Base-by-base conservation (phyloP, 2,888 invertebrate genomes). In the Ennomos erosarius region DNA sequence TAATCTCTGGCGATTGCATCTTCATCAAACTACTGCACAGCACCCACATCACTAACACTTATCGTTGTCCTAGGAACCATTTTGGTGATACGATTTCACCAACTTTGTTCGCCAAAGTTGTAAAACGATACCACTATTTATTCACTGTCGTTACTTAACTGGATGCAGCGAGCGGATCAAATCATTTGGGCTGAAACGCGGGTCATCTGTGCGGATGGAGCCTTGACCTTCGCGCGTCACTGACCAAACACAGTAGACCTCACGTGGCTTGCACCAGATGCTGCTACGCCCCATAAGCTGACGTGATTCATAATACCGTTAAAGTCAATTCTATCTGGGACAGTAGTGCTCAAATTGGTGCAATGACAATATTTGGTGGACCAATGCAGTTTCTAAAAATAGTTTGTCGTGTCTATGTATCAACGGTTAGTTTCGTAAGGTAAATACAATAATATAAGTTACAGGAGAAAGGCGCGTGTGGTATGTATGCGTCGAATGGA, bases 151-250 rank as follows among this genome's bases (percentile, higher is more conserved):
- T 38, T 55, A 68, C 55, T 67, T 65, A 71, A 76, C 72, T 74
- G 69, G 69, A 70, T 66, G 62, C 65, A 66, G 64, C 55, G 65
- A 70, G 56, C 60, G 55, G 62, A 51, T 56, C 37, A 46, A 64
- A 63, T 51, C 64, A 68, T 68, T 77, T 71, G 59, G 62, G 39
- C 49, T 53, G 56, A 59, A 63, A 59, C 44, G 70, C 65, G 76
- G 82, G 80, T 82, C 83, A 83, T 74, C 76, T 76, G 81, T 77
- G 83, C 80, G 78, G 77, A 78, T 79, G 71, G 79, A 78, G 71
- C 90, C 91, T 88, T 88, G 89, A 81, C 90, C 90, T 91, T 90
- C 90, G 78, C 85, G 90, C 85, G 64, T 74, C 82, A 81, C 78
- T 84, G 84, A 72, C 78, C 81, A 84, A 87, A 88, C 81, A 87